Percentiles rank a stretch among this genome's conserved stretches.
phyloP scores from a whole-genome alignment of 2,113 vertebrate species.

The Collichthys lucidus region DNA sequence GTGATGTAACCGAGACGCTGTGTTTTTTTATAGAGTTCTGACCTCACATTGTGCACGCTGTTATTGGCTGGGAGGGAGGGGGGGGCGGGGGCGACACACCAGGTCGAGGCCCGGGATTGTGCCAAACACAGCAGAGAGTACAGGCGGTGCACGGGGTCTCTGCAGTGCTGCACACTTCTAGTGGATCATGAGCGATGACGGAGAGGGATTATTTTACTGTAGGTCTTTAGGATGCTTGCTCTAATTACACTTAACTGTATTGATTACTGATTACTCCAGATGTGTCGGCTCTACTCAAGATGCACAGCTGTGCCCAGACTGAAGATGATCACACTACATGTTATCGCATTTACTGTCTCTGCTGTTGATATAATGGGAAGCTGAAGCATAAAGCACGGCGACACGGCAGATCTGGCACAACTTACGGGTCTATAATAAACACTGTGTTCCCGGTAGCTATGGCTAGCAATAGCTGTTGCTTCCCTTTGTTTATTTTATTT shows the following conservation, averaged over 20 bases:
- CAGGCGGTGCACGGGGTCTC: too few relatives aligned
- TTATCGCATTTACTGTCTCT: not conserved
- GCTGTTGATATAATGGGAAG: not conserved
- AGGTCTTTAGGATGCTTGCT: not conserved
- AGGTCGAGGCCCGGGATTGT: too few relatives aligned
- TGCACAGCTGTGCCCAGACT: not conserved
- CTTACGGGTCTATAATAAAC: not conserved
- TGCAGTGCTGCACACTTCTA: too few relatives aligned
- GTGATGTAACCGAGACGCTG: too few relatives aligned
- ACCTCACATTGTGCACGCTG: too few relatives aligned
- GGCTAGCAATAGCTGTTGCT: not conserved
- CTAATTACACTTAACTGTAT: not conserved
- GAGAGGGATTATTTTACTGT: too few relatives aligned
- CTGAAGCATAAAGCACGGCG: not conserved
- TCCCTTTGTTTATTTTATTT: not conserved
- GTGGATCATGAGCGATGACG: too few relatives aligned
- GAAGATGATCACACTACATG: not conserved
- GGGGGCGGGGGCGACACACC: too few relatives aligned
- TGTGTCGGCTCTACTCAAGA: not conserved
- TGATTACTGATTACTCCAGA: slow-evolving; percentile 4
- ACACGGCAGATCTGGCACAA: not conserved
- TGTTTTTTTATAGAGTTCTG: too few relatives aligned
- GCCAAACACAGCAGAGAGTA: too few relatives aligned
- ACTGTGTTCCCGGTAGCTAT: not conserved
- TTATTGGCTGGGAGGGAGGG: too few relatives aligned